phyloP scores from a whole-genome alignment of 2,888 invertebrate genomes.

The Anodontia alba region DNA sequence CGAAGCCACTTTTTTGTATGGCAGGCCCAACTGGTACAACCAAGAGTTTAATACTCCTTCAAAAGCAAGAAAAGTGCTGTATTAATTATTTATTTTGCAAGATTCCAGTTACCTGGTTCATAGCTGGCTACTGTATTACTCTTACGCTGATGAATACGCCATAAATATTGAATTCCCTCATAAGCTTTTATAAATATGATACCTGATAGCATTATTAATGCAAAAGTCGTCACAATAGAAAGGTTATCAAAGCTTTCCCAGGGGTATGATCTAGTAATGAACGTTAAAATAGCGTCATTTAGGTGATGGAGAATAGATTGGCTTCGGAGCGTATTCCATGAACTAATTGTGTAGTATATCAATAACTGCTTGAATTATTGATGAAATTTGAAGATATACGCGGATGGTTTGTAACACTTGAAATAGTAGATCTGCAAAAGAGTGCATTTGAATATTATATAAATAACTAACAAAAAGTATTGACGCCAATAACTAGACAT shows the following conservation, averaged over 20 bases:
- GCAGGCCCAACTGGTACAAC: no score
- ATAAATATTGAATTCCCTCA: no score
- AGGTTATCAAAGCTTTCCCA: not conserved
- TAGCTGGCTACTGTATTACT: no score
- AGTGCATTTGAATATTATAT: not conserved
- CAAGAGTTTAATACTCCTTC: no score
- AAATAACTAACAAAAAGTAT: not conserved
- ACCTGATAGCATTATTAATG: not conserved
- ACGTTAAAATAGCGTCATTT: constrained; percentile 10
- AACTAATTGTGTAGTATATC: not conserved
- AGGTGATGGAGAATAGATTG: not conserved
- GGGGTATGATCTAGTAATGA: constrained; percentile 11
- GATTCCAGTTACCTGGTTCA: no score
- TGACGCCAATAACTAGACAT: no score
- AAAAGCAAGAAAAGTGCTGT: no score
- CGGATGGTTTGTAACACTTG: not conserved
- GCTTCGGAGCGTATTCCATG: not conserved
- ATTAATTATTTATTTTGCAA: no score
- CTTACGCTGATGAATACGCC: no score
- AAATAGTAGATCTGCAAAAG: not conserved
- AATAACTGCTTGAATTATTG: constrained; percentile 4
- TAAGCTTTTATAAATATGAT: no score
- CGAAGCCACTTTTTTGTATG: no score
- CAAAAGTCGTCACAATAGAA: not conserved
- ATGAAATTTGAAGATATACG: not conserved